Evolutionary conservation across 2,113 vertebrate genomes (phyloP).

Genomic region (Sander lucioperca): DNA sequence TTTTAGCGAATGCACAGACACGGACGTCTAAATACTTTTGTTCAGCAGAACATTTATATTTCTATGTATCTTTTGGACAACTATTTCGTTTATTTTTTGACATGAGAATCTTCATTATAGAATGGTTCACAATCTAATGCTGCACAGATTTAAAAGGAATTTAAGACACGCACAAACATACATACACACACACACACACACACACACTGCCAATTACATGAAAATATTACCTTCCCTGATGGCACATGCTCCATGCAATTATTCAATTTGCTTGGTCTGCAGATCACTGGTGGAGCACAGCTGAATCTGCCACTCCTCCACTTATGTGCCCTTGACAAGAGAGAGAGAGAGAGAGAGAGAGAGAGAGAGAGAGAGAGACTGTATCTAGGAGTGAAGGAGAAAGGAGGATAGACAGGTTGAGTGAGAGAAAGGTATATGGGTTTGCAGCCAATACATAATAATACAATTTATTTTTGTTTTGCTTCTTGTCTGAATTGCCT

Average conservation of each 20-base stretch:
- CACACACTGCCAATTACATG: constrained; percentile 44
- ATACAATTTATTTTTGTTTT: background rate
- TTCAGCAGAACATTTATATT: background rate
- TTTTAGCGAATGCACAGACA: background rate
- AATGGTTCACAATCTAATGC: background rate
- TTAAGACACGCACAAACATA: background rate
- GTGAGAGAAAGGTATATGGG: background rate
- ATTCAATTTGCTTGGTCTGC: constrained; percentile 73
- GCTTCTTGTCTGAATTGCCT: background rate
- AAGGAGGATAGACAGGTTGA: too few relatives aligned
- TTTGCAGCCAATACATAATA: background rate
- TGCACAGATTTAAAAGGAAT: constrained; percentile 8
- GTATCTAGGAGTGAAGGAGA: too few relatives aligned
- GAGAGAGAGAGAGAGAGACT: too few relatives aligned
- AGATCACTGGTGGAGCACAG: constrained; percentile 60
- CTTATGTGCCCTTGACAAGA: constrained; percentile 7
- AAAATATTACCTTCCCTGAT: constrained; percentile 67
- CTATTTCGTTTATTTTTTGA: background rate
- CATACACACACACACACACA: background rate
- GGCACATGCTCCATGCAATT: constrained; percentile 69
- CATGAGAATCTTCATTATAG: background rate
- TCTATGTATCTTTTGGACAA: background rate
- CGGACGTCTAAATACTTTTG: background rate
- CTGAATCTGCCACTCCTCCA: constrained; percentile 39
- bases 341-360: background rate